Evolutionary conservation across 1,140 invertebrate species (phyloP).

Genomic region (Lucilia cuprina): DNA sequence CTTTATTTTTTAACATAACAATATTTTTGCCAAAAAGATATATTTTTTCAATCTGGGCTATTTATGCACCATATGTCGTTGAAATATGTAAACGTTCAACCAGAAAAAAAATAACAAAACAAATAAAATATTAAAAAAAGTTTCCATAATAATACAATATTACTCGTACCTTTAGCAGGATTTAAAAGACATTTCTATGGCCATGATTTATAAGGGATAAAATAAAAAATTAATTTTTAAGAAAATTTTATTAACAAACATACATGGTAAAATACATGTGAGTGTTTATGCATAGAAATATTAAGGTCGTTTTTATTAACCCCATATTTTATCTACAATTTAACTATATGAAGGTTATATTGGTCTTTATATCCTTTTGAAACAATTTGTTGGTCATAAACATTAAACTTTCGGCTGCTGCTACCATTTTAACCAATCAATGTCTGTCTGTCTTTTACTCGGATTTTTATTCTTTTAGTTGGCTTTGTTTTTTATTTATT

Average conservation of each 20-base stretch:
- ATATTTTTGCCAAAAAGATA: neutral
- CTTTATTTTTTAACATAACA: no score
- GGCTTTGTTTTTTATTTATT: neutral
- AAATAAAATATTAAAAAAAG: no score
- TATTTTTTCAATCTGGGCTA: conserved; percentile 6
- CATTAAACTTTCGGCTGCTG: conserved; percentile 28
- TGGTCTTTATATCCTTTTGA: conserved; percentile 24
- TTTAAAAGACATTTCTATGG: neutral
- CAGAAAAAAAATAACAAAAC: neutral
- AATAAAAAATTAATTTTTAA: conserved; percentile 25
- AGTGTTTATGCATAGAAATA: neutral
- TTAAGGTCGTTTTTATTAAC: conserved; percentile 37
- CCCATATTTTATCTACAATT: conserved; percentile 31
- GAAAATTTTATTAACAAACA: neutral
- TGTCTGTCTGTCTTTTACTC: neutral
- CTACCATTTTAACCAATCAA: neutral
- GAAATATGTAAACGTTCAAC: neutral
- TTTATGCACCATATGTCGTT: conserved; percentile 27
- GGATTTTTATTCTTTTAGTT: neutral
- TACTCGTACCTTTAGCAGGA: neutral
- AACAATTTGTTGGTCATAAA: conserved; percentile 42
- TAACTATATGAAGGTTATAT: neutral
- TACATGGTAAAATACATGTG: neutral
- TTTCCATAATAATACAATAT: neutral
- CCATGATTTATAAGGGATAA: neutral